Evolutionary conservation across 2,797 vertebrate genomes (phyloP).

Genomic region (Pangasius krempfi): DNA sequence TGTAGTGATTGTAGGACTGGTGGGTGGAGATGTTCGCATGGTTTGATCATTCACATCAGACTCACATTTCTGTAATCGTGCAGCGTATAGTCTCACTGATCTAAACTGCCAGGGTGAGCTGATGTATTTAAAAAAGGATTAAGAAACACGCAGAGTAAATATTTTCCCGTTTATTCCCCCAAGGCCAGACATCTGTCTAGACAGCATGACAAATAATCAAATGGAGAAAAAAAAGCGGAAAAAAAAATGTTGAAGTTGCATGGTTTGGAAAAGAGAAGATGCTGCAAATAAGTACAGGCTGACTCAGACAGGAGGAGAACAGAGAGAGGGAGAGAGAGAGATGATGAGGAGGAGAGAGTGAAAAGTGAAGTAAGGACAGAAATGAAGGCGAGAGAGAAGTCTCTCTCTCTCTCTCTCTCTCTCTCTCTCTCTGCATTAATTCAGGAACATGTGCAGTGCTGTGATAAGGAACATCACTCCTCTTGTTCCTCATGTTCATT

Average conservation of each 20-base stretch:
- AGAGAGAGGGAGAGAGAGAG: constrained; percentile 23
- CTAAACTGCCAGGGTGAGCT: background rate
- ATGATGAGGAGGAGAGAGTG: background rate
- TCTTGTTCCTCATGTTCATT: constrained; percentile 59
- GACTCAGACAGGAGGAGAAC: constrained; percentile 40
- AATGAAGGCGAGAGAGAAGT: background rate
- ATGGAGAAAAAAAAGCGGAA: background rate
- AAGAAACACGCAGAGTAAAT: constrained; percentile 11
- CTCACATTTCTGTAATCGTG: background rate
- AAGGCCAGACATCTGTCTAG: constrained; percentile 42
- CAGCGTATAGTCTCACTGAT: background rate
- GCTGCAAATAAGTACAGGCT: constrained; percentile 37
- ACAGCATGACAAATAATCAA: constrained; percentile 23
- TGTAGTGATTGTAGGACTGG: too few relatives aligned
- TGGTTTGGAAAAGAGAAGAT: constrained; percentile 24
- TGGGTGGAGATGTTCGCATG: background rate
- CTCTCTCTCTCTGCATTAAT: constrained; percentile 50
- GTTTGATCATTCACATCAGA: background rate
- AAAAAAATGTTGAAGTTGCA: constrained; percentile 7
- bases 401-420: background rate
- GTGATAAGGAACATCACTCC: constrained; percentile 58
- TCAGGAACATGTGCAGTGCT: constrained; percentile 60
- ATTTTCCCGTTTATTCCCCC: constrained; percentile 17
- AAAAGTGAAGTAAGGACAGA: background rate
- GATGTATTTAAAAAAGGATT: background rate